These are phyloP conservation scores for Lissocephala sabroskyi DNA, from an alignment of 2,888 invertebrate genomes.

Conservation along the genomic window DNA sequence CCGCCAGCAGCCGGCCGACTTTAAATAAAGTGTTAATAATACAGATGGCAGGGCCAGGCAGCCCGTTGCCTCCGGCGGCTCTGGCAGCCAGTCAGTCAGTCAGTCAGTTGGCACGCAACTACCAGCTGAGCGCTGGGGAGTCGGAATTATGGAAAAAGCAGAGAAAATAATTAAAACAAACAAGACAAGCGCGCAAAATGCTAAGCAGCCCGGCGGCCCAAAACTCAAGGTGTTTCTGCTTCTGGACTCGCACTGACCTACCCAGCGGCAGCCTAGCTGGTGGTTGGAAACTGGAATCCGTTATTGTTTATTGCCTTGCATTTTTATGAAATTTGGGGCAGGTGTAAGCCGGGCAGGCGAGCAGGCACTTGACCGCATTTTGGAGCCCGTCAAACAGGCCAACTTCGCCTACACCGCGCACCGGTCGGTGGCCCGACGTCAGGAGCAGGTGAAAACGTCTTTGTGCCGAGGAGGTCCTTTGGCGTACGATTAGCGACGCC, in stretches of 20 bases:
- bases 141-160: slow-evolving; percentile 36
- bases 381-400: slow-evolving; percentile 34
- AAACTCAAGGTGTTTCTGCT: slow-evolving; percentile 47
- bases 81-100: slow-evolving; percentile 16
- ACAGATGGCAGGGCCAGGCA: slow-evolving; percentile 47
- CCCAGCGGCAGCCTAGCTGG: slow-evolving; percentile 37
- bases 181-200: slow-evolving; percentile 64
- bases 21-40: slow-evolving; percentile 66
- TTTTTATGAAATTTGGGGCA: slow-evolving; percentile 56
- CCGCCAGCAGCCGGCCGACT: slow-evolving; percentile 8
- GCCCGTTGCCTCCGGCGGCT: background rate
- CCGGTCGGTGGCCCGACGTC: slow-evolving; percentile 26
- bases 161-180: slow-evolving; percentile 65
- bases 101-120: slow-evolving; percentile 43
- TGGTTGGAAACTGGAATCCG: slow-evolving; percentile 63
- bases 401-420: slow-evolving; percentile 48
- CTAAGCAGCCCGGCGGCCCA: slow-evolving; percentile 37
- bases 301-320: slow-evolving; percentile 61
- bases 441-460: slow-evolving; percentile 47
- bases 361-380: slow-evolving; percentile 60
- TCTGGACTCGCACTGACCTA: slow-evolving; percentile 48
- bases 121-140: slow-evolving; percentile 19
- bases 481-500: slow-evolving; percentile 35
- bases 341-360: slow-evolving; percentile 53
- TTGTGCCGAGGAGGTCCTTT: no score